Evolutionary conservation across 2,113 vertebrate species (phyloP), one percentile per base, ranked within the genome.

Genomic region (Sander vitreus): DNA sequence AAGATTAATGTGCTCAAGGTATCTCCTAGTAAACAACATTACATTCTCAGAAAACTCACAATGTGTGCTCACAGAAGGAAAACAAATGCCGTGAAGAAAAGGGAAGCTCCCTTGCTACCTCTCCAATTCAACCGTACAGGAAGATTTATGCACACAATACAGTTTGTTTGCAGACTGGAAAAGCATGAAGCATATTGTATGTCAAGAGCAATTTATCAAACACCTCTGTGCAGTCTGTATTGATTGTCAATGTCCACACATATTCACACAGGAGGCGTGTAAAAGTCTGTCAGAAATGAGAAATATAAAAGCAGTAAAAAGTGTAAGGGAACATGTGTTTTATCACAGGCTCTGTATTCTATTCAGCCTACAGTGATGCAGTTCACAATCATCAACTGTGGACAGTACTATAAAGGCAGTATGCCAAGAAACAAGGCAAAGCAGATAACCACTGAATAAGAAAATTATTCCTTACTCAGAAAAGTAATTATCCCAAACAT

Each of bases 151-250:
- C 87, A 83, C 88, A 90, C 81, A 90, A 82, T 89, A 75, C 80
- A 76, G 82, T 90, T 92, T 93, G 92, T 94, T 92, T 92, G 87
- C 85, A 80, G 67, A 85, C 77, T 71, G 74, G 83, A 84, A 57
- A 55, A 89, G 90, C 76, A 70, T n/a, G 10, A 84, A 83, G 85
- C 82, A 65, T 51, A 90, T 76, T 88, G 81, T 65, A 51, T 51
- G 89, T 94, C 89, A 88, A 86, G 73, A 79, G 83, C 83, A 80
- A 93, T 93, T 89, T 43, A 93, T 94, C 91, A 93, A 85, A 87
- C 78, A 89, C 66, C 33, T 84, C 81, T 73, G 73, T 55, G 71
- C 74, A 57, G 85, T 73, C 68, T 71, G 68, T 75, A 92, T 91
- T 91, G 90, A 91, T 86, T 85, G 85, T 88, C 83, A 81, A 36